Evolutionary conservation across 2,113 vertebrate species (phyloP).

Genomic region (Plecturocebus donacophilus): DNA sequence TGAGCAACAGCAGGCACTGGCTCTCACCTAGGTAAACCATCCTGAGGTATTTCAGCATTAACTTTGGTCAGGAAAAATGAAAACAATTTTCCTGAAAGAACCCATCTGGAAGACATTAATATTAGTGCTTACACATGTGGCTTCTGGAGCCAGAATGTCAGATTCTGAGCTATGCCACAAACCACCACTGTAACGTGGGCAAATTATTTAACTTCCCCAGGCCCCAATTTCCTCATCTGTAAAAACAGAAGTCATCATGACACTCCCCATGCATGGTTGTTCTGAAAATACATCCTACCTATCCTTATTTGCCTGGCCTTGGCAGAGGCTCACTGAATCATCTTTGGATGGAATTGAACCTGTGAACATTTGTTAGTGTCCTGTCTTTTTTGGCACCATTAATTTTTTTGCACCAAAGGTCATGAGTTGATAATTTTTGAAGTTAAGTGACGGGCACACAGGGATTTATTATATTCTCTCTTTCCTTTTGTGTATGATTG

Average conservation of each 20-base stretch:
- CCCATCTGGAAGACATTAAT: background rate
- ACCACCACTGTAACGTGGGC: background rate
- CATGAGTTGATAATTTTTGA: rapidly evolving
- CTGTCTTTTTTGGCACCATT: background rate
- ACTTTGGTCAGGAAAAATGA: background rate
- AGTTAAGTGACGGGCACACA: rapidly evolving
- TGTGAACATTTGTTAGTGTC: background rate
- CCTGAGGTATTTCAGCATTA: background rate
- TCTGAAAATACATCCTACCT: background rate
- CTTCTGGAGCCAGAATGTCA: background rate
- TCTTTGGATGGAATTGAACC: background rate
- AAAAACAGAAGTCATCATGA: background rate
- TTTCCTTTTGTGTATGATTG: background rate
- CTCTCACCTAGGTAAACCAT: background rate
- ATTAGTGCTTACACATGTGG: background rate
- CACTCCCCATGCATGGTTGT: too few species aligned
- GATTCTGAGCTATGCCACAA: background rate
- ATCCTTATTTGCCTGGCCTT: background rate
- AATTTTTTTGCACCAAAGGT: background rate
- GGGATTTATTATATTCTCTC: background rate
- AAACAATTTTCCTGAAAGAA: background rate
- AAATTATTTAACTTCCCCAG: rapidly evolving
- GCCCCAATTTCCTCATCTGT: background rate
- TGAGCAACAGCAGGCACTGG: background rate
- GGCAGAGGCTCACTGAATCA: background rate